phyloP scores from a whole-genome alignment of 2,113 vertebrate genomes.

The Taurulus bubalis region DNA sequence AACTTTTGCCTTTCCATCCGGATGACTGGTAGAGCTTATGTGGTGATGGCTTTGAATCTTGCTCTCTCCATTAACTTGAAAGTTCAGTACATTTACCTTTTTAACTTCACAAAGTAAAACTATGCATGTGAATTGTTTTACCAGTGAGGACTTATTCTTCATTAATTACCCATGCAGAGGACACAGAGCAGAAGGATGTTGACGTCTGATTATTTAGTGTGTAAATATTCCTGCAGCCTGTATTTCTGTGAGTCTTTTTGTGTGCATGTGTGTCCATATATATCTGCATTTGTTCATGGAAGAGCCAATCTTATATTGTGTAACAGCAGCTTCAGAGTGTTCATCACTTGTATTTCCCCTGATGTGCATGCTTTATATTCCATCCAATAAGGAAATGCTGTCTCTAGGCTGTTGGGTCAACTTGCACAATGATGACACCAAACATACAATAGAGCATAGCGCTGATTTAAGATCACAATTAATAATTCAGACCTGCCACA shows the following conservation, averaged over 20 bases:
- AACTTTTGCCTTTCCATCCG: background rate
- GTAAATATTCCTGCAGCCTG: background rate
- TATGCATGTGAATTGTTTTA: background rate
- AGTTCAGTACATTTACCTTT: background rate
- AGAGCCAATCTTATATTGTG: background rate
- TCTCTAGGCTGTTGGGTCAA: slow-evolving; percentile 34
- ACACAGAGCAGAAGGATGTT: background rate
- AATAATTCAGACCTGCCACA: slow-evolving; percentile 65
- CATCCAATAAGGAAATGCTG: slow-evolving; percentile 19
- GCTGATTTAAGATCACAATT: slow-evolving; percentile 50
- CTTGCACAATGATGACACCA: slow-evolving; percentile 28
- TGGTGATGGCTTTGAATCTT: background rate
- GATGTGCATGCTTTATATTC: slow-evolving; percentile 46
- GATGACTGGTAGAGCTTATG: background rate
- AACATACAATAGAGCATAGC: slow-evolving; percentile 41
- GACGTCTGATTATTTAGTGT: background rate
- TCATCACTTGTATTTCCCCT: slow-evolving; percentile 25
- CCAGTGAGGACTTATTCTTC: background rate
- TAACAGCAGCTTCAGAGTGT: slow-evolving; percentile 11
- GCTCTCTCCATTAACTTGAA: background rate
- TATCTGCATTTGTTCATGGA: background rate
- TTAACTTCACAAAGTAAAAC: background rate
- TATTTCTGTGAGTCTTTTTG: background rate
- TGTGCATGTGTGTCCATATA: background rate
- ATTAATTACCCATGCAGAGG: background rate